A percentile compares a stretch with the other conserved stretches of the same genome.
Evolutionary conservation across 2,113 vertebrate species (phyloP).

Genomic region (Helogale parvula): DNA sequence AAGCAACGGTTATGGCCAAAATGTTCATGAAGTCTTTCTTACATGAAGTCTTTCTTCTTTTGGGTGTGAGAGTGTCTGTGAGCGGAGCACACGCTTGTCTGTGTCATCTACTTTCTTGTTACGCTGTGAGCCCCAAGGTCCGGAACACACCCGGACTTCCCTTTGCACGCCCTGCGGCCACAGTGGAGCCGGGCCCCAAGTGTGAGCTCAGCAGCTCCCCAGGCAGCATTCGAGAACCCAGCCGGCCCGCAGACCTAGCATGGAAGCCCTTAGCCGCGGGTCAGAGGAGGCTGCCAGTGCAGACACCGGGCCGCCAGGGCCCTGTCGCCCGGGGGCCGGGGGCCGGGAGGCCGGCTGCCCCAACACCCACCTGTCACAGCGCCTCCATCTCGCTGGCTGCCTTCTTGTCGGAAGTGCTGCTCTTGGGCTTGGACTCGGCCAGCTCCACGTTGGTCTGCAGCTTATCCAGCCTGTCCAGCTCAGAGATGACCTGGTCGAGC

Average conservation of each 20-base stretch:
- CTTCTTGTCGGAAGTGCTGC: conserved; percentile 92
- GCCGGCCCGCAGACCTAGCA: neutral
- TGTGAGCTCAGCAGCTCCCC: neutral
- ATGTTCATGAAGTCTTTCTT: too few species aligned
- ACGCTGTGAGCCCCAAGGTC: neutral
- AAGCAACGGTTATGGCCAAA: too few species aligned
- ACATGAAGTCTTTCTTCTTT: too few species aligned
- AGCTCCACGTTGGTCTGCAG: conserved; percentile 95
- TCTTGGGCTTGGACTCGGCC: conserved; percentile 95
- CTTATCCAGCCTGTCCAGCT: conserved; percentile 96
- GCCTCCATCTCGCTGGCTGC: conserved; percentile 96
- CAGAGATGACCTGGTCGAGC: conserved; percentile 98
- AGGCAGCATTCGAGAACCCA: fast-evolving
- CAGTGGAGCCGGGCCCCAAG: neutral
- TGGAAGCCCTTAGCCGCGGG: fast-evolving
- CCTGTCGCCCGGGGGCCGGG: neutral
- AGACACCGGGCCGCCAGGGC: fast-evolving
- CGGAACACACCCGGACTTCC: neutral
- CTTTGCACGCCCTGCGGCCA: neutral
- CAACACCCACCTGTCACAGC: conserved; percentile 90
- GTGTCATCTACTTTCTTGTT: neutral
- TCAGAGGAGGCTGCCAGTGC: neutral
- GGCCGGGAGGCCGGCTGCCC: neutral
- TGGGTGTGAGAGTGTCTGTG: too few species aligned
- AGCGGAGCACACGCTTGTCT: too few species aligned